phyloP scores from a whole-genome alignment of 2,888 invertebrate species.

The Gari tellinella region DNA sequence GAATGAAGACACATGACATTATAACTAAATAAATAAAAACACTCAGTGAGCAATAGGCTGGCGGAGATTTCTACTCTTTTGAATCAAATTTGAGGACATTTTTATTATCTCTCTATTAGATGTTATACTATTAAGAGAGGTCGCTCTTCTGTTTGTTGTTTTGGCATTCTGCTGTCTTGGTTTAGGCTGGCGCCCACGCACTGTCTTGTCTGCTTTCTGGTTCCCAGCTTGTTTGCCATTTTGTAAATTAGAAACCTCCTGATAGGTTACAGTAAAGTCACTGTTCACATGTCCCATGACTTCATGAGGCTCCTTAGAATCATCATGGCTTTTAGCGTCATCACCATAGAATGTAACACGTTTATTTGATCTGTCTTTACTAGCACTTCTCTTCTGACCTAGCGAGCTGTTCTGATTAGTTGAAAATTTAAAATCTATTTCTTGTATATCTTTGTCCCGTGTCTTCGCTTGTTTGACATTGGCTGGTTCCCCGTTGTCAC shows the following conservation, averaged over 20 bases:
- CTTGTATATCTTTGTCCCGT: conserved; percentile 19
- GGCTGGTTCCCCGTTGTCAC: conserved; percentile 15
- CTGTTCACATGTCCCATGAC: too few relatives aligned
- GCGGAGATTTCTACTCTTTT: conserved; percentile 40
- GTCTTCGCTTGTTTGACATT: conserved; percentile 12
- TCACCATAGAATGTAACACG: conserved; percentile 43
- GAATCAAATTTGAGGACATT: conserved; percentile 52
- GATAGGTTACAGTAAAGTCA: too few relatives aligned
- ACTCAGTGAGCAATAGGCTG: too few relatives aligned
- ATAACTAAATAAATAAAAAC: too few relatives aligned
- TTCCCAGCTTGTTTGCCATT: background rate
- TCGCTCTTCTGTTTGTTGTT: conserved; percentile 39
- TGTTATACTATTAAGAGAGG: conserved; percentile 42
- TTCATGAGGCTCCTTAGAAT: background rate
- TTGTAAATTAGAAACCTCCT: too few relatives aligned
- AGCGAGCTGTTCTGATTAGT: conserved; percentile 46
- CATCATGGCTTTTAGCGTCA: conserved; percentile 1
- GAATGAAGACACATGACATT: too few relatives aligned
- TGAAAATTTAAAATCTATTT: conserved; percentile 50
- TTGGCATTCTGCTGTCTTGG: conserved; percentile 13
- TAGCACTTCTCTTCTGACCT: conserved; percentile 44
- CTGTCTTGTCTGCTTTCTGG: background rate
- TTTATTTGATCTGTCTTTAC: conserved; percentile 54
- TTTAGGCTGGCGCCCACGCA: conserved; percentile 8
- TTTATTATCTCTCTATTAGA: conserved; percentile 45